These are phyloP conservation scores for Drosophila villosipedis DNA, from an alignment of 2,888 invertebrate genomes.

Conservation along the genomic window DNA sequence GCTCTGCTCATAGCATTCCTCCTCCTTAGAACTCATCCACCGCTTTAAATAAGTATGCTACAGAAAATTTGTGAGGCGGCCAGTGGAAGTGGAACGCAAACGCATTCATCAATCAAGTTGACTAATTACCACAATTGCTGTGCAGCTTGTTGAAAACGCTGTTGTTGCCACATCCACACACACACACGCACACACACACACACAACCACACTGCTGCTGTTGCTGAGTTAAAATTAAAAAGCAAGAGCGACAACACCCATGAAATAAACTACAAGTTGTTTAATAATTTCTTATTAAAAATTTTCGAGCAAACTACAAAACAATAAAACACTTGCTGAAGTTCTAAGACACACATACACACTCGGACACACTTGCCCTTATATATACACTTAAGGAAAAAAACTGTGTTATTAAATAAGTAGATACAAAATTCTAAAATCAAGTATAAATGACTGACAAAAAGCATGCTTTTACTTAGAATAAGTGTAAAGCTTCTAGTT, in stretches of 20 bases:
- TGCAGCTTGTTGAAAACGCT: slow-evolving; percentile 20
- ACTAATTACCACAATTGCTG: slow-evolving; percentile 70
- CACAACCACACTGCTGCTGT: background rate
- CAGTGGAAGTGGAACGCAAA: slow-evolving; percentile 8
- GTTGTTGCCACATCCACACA: slow-evolving; percentile 14
- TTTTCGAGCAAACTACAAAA: slow-evolving; percentile 36
- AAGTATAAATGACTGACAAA: background rate
- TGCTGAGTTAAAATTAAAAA: slow-evolving; percentile 3
- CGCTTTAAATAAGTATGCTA: slow-evolving; percentile 53
- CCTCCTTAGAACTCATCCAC: background rate
- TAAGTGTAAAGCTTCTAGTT: background rate
- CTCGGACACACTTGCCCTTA: background rate
- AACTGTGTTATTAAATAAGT: background rate
- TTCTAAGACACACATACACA: slow-evolving; percentile 37
- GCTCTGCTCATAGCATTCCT: background rate
- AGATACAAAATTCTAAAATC: background rate
- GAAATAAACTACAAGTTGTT: slow-evolving; percentile 67
- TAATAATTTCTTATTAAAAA: slow-evolving; percentile 78
- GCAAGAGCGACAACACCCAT: slow-evolving; percentile 25
- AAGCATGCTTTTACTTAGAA: background rate
- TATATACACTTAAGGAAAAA: background rate
- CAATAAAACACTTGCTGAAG: slow-evolving; percentile 63
- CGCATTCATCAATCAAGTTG: slow-evolving; percentile 74
- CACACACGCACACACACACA: background rate
- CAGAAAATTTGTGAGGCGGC: slow-evolving; percentile 20